A percentile compares a stretch with the other conserved stretches of the same genome.
phyloP scores from a whole-genome alignment of 2,113 vertebrate genomes.

The Beaufortia kweichowensis region DNA sequence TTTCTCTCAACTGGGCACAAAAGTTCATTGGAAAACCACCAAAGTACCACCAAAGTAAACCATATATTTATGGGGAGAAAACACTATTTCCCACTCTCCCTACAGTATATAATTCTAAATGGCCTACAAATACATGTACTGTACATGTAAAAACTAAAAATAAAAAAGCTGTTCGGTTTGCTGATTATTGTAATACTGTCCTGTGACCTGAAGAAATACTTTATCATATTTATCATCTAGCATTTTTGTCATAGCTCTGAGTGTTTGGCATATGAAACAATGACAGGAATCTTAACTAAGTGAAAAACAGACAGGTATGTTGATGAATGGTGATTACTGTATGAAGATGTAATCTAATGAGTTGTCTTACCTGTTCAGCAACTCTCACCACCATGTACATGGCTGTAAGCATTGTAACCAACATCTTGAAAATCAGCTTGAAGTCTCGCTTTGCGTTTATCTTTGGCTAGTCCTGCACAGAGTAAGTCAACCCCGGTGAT shows the following conservation, averaged over 20 bases:
- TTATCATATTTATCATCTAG: not conserved
- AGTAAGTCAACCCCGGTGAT: not conserved
- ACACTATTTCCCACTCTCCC: too few species aligned
- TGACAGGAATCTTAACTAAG: not conserved
- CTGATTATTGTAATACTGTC: not conserved
- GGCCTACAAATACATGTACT: too few species aligned
- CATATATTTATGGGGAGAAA: too few species aligned
- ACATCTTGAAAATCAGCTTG: constrained; percentile 69
- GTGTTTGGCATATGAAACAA: not conserved
- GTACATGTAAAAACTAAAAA: too few species aligned
- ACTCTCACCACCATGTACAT: constrained; percentile 80
- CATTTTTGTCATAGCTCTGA: constrained; percentile 6
- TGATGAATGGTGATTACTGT: not conserved
- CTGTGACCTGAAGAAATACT: not conserved
- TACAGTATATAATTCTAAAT: too few species aligned
- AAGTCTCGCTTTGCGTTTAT: constrained; percentile 39
- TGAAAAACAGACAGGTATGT: not conserved
- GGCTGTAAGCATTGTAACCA: constrained; percentile 82
- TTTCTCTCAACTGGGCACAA: too few species aligned
- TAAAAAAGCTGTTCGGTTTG: too few species aligned
- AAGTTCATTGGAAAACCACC: too few species aligned
- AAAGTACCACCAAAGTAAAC: too few species aligned
- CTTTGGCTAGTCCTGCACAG: constrained; percentile 20
- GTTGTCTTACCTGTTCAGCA: constrained; percentile 75
- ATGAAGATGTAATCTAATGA: not conserved